Evolutionary conservation across 2,888 invertebrate species (phyloP), one percentile per base, ranked within the genome.

Genomic region (Cheilosia soror): DNA sequence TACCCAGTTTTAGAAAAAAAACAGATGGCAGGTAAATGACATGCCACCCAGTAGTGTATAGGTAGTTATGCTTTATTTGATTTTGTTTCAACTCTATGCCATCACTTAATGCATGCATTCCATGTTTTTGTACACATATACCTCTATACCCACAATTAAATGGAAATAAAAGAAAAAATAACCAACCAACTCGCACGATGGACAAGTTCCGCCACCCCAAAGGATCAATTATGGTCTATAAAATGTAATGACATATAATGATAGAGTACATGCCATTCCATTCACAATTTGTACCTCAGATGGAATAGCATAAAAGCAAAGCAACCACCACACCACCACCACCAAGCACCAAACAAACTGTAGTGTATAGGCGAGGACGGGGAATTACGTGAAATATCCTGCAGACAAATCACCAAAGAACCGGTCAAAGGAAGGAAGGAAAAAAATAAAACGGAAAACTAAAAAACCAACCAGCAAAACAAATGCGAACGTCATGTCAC

Each of bases 171-270:
- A 58, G 25, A 69, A 65, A 65, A 55, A 65, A 62, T n/a, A 68
- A 29, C 75, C 76, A 80, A 85, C 81, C 71, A 72, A 80, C 73
- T 71, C 33, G 33, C 42, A 72, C 60, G 63, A 77, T 84, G 76
- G 51, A 76, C 85, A 85, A 81, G 85, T 85, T 85, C 81, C 72
- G 76, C 81, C 85, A 81, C 85, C 85, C 81, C 76, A 85, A 85
- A 85, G 85, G 85, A 85, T 85, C 85, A 85, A 85, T 85, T 85
- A 85, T 85, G 85, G 86, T 88, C 91, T 90, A 92, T 92, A 92
- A 91, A 92, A 91, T 89, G 90, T 92, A 91, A 91, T 91, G 91
- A 90, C 89, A 89, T 90, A 89, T 91, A 92, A 91, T 91, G 90
- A 91, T 90, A 91, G 91, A 91, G 91, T 89, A 88, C 89, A 85